Base-by-base conservation (phyloP, 2,888 invertebrate genomes). In the Ornithoptera alexandrae region DNA sequence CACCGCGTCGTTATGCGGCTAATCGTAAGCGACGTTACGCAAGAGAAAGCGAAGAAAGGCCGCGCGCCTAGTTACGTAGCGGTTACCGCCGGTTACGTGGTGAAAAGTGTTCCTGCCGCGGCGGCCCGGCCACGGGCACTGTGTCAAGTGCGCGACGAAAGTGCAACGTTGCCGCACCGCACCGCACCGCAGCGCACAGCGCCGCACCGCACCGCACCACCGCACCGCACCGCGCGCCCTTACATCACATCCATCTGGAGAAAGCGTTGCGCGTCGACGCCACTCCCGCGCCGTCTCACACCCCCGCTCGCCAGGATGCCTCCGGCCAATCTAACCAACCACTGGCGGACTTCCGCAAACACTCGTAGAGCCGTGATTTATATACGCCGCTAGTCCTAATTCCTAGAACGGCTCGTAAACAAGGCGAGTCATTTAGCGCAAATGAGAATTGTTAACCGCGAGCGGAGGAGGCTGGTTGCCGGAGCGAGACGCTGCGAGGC, bases 61-160 rank as follows among this genome's bases (percentile, higher is more conserved):
- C 83, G 84, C 84, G 79, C 82, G 85, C 85, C 86, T 85, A 82
- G 88, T 89, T 87, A 86, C 87, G 89, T 85, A 82, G 78, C 82
- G 80, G 86, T 88, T 89, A 89, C 89, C 87, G 85, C 84, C 78
- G 67, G 72, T 70, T 71, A 65, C 84, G 86, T 83, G 85, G 90
- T 90, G 90, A 90, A 90, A 90, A 90, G 90, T 89, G 89, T 90
- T 92, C 39, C 91, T 91, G 90, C 87, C 89, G 90, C 82, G 86
- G 87, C 85, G 90, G 89, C 83, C 89, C 90, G 92, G 93, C 92
- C 93, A 93, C 84, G 92, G 93, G 86, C 93, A 93, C 84, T 91
- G 88, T 92, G 93, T 93, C 92, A 93, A 92, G 93, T 89, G 90
- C 92, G 86, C 87, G 87, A 87, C 84, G 91, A 92, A 91, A 91